These are phyloP conservation scores for Trachemys scripta DNA, from an alignment of 2,113 vertebrate species.

Conservation along the genomic window DNA sequence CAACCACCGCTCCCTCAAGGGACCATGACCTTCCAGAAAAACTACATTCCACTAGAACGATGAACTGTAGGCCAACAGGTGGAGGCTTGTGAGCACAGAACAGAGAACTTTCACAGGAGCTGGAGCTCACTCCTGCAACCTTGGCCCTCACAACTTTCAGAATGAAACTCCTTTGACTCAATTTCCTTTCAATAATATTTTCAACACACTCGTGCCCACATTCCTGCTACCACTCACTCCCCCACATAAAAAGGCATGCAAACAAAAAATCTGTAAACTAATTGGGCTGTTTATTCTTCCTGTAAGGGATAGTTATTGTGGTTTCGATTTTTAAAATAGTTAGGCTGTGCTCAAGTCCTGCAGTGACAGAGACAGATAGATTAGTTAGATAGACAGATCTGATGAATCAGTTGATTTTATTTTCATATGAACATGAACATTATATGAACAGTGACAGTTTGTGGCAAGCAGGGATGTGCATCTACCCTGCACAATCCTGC, in stretches of 20 bases:
- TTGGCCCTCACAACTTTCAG: background rate
- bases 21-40: background rate
- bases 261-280: background rate
- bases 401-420: constrained; percentile 39
- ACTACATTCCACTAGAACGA: background rate
- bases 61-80: background rate
- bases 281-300: background rate
- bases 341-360: background rate
- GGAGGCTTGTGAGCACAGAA: background rate
- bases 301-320: background rate
- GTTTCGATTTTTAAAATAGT: background rate
- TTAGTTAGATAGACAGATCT: background rate
- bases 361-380: background rate
- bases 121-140: background rate
- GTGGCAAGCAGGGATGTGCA: no score
- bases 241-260: background rate
- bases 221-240: background rate
- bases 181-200: background rate
- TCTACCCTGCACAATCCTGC: no score
- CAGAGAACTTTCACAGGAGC: background rate
- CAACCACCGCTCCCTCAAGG: background rate
- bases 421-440: background rate
- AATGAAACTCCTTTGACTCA: constrained; percentile 4
- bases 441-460: no score
- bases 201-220: background rate